Evolutionary conservation across 1,140 invertebrate genomes (phyloP), one percentile per base, ranked within the genome.

Genomic region (Eufriesea mexicana): DNA sequence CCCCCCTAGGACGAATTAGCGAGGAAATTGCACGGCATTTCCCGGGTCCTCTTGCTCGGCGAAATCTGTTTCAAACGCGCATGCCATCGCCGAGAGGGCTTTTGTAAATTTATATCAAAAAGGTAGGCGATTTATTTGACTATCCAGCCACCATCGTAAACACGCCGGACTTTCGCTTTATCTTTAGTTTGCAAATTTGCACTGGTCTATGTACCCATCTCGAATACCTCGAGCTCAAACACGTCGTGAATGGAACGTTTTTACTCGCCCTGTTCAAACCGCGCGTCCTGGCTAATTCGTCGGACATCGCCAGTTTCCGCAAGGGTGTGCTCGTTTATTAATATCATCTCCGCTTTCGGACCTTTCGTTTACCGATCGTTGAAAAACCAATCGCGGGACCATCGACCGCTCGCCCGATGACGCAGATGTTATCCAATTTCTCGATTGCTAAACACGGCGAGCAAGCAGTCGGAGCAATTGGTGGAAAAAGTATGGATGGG

Each of bases 231-330:
- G 9, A 9, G 6, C 12, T 12, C 5, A 54, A 28, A 71, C 54
- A 35, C 12, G 42, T 18, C 2, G 45, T 42, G 64, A 49, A 16
- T 49, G 25, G 20, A 14, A 6, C 14, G 18, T 70, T 35, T 35
- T 57, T 55, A 35, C 55, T 77, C 16, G 8, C n/a, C 23, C n/a
- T n/a, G 7, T 47, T 25, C 42, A 78, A 78, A 61, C 67, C 42
- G 61, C 61, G n/a, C 25, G 8, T 20, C n/a, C 45, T n/a, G 35
- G 4, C 2, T 55, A 51, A 7, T 76, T 59, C 9, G 61, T n/a
- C 10, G 25, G 47, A 2, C 14, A 8, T 20, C n/a, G 9, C 10
- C 10, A 18, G 51, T 49, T 71, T 18, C 8, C 2, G 0, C 1
- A 5, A 0, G 8, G 18, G 5, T 8, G 12, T 0, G 23, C n/a